Conservation (phyloP, 2,888 invertebrate species). For the Microctonus aethiopoides region DNA sequence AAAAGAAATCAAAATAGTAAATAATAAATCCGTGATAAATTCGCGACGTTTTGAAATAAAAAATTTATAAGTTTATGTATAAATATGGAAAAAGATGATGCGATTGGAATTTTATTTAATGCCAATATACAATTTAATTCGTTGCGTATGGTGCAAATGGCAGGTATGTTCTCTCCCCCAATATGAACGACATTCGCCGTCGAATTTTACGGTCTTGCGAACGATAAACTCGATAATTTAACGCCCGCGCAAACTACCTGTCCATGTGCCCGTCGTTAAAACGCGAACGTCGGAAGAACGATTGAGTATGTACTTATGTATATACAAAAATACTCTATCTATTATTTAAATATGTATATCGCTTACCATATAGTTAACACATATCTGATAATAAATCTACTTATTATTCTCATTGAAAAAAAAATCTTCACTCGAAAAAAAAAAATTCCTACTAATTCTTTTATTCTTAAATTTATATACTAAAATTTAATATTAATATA, state of each 20-base stretch:
- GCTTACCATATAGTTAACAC: not conserved
- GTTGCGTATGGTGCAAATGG: not conserved
- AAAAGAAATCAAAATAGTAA: no score
- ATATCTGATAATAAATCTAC: not conserved
- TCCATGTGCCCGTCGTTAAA: conserved; percentile 46
- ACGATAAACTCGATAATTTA: conserved; percentile 61
- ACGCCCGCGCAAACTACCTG: conserved; percentile 48
- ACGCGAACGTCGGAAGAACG: conserved; percentile 6
- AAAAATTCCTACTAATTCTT: no score
- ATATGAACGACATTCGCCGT: conserved; percentile 21
- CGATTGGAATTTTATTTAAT: not conserved
- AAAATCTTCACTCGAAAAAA: no score
- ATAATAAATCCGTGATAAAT: not conserved
- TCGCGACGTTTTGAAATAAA: not conserved
- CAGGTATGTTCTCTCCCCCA: not conserved
- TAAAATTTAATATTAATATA: no score
- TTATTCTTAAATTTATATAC: no score
- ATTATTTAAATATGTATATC: not conserved
- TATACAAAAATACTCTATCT: not conserved
- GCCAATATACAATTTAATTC: not conserved
- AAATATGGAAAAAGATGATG: not conserved
- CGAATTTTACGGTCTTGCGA: conserved; percentile 52
- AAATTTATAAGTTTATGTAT: not conserved
- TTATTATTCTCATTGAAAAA: no score
- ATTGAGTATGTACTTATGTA: conserved; percentile 26